phyloP scores from a whole-genome alignment of 2,888 invertebrate genomes.

The Lysandra bellargus region DNA sequence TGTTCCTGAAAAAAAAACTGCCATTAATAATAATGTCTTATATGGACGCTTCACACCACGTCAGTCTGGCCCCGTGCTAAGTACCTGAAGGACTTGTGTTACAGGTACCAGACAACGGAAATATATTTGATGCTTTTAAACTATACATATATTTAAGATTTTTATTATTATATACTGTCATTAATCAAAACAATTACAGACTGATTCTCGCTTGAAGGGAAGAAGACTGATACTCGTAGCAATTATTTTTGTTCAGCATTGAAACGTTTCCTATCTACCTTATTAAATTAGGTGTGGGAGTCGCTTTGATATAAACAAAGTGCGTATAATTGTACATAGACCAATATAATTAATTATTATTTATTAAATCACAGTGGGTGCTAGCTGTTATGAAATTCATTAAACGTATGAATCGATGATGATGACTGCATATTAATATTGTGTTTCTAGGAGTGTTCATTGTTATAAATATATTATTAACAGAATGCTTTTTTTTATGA shows the following conservation, averaged over 20 bases:
- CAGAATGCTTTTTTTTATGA: no score
- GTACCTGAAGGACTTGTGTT: no score
- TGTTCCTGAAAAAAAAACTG: constrained; percentile 40
- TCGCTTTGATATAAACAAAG: background rate
- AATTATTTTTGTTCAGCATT: background rate
- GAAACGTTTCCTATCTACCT: background rate
- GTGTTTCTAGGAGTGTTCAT: background rate
- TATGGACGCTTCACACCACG: no score
- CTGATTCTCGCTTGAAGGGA: background rate
- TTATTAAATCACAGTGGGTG: constrained; percentile 2
- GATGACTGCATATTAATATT: background rate
- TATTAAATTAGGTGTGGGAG: background rate
- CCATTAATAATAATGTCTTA: background rate
- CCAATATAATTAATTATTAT: background rate
- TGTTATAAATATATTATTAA: background rate
- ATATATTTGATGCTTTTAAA: no score
- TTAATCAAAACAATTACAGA: background rate
- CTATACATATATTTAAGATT: no score
- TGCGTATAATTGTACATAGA: background rate
- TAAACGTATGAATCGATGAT: background rate
- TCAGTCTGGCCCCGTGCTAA: no score
- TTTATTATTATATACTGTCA: background rate
- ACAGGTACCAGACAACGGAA: no score
- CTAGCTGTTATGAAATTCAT: background rate
- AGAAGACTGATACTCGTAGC: background rate